A percentile compares a stretch with the other conserved stretches of the same genome.
Conservation (phyloP, 2,888 invertebrate genomes). For the Scaptomyza parva region DNA sequence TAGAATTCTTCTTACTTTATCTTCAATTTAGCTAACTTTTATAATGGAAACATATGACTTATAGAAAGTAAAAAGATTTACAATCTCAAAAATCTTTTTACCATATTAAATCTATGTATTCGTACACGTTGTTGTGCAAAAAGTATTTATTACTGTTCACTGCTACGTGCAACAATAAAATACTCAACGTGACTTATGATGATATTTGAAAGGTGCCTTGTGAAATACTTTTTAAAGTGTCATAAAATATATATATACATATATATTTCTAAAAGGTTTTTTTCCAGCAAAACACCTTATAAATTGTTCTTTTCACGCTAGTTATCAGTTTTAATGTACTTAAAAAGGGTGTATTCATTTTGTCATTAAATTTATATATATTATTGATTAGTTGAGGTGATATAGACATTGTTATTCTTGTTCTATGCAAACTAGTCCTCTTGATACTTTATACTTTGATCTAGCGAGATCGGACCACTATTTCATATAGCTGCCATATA, state of each 20-base stretch:
- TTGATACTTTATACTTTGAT: no score
- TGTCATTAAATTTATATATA: neutral
- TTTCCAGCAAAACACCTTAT: constrained; percentile 1
- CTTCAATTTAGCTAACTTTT: neutral
- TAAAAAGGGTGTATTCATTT: no score
- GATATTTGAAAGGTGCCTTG: constrained; percentile 26
- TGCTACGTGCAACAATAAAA: constrained; percentile 48
- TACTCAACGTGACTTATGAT: constrained; percentile 68
- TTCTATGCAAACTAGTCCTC: no score
- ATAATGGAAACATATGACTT: neutral
- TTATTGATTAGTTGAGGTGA: no score
- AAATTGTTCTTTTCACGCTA: constrained; percentile 13
- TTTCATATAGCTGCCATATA: no score
- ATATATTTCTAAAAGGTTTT: constrained; percentile 3
- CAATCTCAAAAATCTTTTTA: neutral
- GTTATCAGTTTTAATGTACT: constrained; percentile 29
- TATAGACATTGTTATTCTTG: no score
- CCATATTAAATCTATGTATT: neutral
- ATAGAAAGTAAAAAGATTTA: neutral
- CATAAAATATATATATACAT: constrained; percentile 15
- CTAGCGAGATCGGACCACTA: no score
- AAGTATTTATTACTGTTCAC: constrained; percentile 9
- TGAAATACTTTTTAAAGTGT: constrained; percentile 6
- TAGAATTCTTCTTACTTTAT: no score
- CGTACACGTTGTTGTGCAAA: neutral